Evolutionary conservation across 2,113 vertebrate genomes (phyloP), one percentile per base, ranked within the genome.

Genomic region (Heliornis fulica): DNA sequence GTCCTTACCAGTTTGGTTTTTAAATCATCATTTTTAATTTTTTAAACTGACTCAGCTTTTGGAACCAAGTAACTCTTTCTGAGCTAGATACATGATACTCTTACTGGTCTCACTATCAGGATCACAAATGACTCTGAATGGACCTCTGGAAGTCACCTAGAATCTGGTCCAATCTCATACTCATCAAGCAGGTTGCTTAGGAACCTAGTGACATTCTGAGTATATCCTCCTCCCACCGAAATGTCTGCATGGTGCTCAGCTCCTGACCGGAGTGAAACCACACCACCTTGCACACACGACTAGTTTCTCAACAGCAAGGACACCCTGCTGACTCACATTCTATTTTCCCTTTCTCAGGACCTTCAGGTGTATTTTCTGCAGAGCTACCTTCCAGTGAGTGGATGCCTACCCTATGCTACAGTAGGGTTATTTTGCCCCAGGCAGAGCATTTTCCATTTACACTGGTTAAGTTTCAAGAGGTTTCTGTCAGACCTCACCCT

Each of bases 251-350:
- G 46, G 46, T 46, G 21, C 21, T 46, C 46, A 46, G 46, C 46
- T 46, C 46, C 10, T 46, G 21, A 21, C 46, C 22, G 46, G 46
- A 21, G 46, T 46, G 46, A 46, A 46, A 22, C 46, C 46, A 46
- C 21, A 11, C 20, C 21, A 46, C 20, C 23, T 64, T 56, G 40
- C 9, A 63, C 8, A 63, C 0, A 0, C 3, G 13, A 21, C 19
- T 64, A 10, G 15, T 25, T 95, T 81, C 50, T 54, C 32, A 68
- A 59, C 4, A 75, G 51, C 22, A 75, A 69, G n/a, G 32, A 64
- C 41, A 84, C 9, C 4, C 17, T 51, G 20, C 15, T 59, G 46
- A 71, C 16, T 82, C 32, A 41, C 4, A 28, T 19, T 41, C 32
- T 43, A n/a, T 40, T 34, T 56, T 10, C 64, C 21, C 53, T 34